A percentile compares a stretch with the other conserved stretches of the same genome.
These are phyloP conservation scores for Phymorhynchus buccinoides DNA, from an alignment of 1,140 invertebrate species.

Conservation along the genomic window DNA sequence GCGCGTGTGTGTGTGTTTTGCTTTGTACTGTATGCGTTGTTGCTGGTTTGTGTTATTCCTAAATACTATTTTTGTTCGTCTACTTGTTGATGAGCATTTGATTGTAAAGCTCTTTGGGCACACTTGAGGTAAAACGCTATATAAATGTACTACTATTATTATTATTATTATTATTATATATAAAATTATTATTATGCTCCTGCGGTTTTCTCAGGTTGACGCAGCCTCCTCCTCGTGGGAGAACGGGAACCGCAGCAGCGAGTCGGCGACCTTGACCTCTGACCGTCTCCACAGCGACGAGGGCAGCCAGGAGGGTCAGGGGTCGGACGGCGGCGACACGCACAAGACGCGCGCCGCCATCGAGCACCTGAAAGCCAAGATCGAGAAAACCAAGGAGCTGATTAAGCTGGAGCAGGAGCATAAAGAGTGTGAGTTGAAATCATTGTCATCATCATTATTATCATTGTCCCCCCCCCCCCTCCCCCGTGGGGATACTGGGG, in stretches of 20 bases:
- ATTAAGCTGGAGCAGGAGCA: conserved; percentile 92
- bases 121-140: too few relatives aligned
- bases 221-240: neutral
- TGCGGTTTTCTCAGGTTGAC: conserved; percentile 19
- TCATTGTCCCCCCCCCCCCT: too few relatives aligned
- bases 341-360: conserved; percentile 79
- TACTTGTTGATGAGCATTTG: too few relatives aligned
- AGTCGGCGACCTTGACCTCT: neutral
- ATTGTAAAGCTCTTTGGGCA: too few relatives aligned
- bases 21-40: too few relatives aligned
- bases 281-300: conserved; percentile 54
- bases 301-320: conserved; percentile 58
- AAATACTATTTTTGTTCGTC: too few relatives aligned
- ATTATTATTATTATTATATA: neutral
- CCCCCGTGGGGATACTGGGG: too few relatives aligned
- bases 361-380: conserved; percentile 89
- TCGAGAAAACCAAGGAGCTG: conserved; percentile 87
- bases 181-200: too few relatives aligned
- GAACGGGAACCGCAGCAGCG: conserved; percentile 16
- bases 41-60: too few relatives aligned
- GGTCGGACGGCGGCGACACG: conserved; percentile 49
- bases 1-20: too few relatives aligned
- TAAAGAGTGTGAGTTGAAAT: conserved; percentile 83
- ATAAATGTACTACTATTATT: too few relatives aligned
- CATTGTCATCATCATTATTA: too few relatives aligned